A percentile compares a stretch with the other conserved stretches of the same genome.
Evolutionary conservation across 2,888 invertebrate genomes (phyloP).

Genomic region (Spisula solida): DNA sequence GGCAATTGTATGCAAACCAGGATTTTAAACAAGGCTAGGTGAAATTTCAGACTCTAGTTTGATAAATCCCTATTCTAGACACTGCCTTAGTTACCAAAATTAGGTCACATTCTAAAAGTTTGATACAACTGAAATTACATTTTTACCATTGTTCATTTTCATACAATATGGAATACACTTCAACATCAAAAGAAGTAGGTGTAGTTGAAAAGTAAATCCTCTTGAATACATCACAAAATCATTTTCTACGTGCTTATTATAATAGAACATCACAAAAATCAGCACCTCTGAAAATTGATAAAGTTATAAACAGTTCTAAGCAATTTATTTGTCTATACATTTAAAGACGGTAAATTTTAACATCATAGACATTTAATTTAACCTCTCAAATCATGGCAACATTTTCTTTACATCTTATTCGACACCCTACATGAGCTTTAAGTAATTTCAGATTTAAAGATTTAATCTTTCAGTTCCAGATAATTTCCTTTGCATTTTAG

Average conservation of each 20-base stretch:
- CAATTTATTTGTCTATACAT: not conserved
- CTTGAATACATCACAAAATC: not conserved
- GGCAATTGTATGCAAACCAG: no score
- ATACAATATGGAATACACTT: not conserved
- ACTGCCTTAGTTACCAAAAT: no score
- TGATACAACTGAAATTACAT: no score
- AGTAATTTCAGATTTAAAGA: not conserved
- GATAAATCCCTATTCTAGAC: no score
- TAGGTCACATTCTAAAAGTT: no score
- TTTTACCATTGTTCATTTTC: not conserved
- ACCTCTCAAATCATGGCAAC: not conserved
- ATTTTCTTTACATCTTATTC: not conserved
- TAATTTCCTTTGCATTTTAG: conserved; percentile 2
- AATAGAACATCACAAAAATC: not conserved
- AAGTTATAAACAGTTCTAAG: conserved; percentile 3
- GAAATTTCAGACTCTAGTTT: no score
- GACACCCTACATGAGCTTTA: not conserved
- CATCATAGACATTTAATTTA: not conserved
- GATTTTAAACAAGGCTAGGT: no score
- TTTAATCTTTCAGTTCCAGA: not conserved
- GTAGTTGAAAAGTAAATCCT: not conserved
- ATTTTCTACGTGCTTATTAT: not conserved
- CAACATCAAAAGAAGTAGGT: not conserved
- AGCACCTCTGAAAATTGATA: not conserved
- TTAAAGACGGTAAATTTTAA: not conserved